A percentile compares a stretch with the other conserved stretches of the same genome.
phyloP scores from a whole-genome alignment of 2,113 vertebrate genomes.

The Bubo bubo region DNA sequence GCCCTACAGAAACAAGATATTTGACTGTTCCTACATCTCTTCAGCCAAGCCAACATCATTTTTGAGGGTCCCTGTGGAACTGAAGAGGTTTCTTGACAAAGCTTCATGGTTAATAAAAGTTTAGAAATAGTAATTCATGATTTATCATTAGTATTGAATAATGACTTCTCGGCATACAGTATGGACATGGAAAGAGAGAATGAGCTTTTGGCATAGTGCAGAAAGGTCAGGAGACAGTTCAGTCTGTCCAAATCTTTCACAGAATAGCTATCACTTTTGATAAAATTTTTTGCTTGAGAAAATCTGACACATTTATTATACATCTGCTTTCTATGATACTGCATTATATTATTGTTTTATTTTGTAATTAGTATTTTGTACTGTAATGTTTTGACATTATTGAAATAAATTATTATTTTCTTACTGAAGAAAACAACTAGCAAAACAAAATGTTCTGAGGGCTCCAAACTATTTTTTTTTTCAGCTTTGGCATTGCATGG shows the following conservation, averaged over 20 bases:
- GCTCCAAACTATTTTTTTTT: not conserved
- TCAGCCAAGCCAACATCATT: not conserved
- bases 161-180: not conserved
- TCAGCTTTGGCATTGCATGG: not conserved
- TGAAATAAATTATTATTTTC: slow-evolving; percentile 5
- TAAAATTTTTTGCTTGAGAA: not conserved
- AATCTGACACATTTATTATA: not conserved
- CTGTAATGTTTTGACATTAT: not conserved
- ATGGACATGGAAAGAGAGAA: not conserved
- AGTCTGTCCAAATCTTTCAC: not conserved
- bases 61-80: not conserved
- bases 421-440: not conserved
- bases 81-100: not conserved
- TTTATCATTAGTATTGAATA: not conserved
- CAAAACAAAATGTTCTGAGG: not conserved
- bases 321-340: not conserved
- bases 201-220: not conserved
- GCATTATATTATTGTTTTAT: not conserved
- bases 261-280: not conserved
- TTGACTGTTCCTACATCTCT: not conserved
- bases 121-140: not conserved
- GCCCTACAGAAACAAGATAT: not conserved
- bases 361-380: not conserved
- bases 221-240: not conserved
- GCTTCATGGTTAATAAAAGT: not conserved